Percentiles rank a stretch among this genome's conserved stretches.
Conservation (phyloP, 2,888 invertebrate genomes). For the Campaea margaritaria region DNA sequence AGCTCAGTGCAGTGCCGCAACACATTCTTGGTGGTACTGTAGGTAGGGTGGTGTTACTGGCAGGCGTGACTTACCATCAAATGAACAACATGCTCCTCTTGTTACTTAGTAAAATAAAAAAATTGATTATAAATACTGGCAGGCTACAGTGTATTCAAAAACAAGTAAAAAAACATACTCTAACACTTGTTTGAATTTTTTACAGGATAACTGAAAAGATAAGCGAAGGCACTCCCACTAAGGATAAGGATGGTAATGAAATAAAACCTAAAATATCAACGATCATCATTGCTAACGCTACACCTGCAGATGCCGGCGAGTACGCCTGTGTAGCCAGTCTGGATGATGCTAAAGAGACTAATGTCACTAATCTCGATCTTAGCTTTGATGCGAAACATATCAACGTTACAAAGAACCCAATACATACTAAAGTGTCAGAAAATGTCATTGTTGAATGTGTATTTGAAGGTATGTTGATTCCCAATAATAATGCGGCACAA, state of each 20-base stretch:
- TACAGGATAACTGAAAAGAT: slow-evolving; percentile 57
- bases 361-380: slow-evolving; percentile 52
- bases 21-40: too few relatives aligned
- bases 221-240: slow-evolving; percentile 42
- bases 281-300: slow-evolving; percentile 59
- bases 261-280: slow-evolving; percentile 55
- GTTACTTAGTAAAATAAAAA: too few relatives aligned
- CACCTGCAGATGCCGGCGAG: slow-evolving; percentile 62
- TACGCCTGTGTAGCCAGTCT: slow-evolving; percentile 64
- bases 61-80: too few relatives aligned
- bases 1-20: too few relatives aligned
- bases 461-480: slow-evolving; percentile 69
- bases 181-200: not conserved
- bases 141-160: too few relatives aligned
- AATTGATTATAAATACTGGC: too few relatives aligned
- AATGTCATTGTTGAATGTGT: slow-evolving; percentile 62
- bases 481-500: not conserved
- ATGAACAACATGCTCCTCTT: too few relatives aligned
- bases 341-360: slow-evolving; percentile 45
- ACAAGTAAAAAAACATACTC: too few relatives aligned
- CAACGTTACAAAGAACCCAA: slow-evolving; percentile 52
- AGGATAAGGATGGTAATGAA: slow-evolving; percentile 58
- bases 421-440: slow-evolving; percentile 55
- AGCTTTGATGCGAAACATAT: slow-evolving; percentile 59
- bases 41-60: too few relatives aligned